These are phyloP conservation scores for Agrochola lota DNA, from an alignment of 2,888 invertebrate genomes.

Conservation along the genomic window DNA sequence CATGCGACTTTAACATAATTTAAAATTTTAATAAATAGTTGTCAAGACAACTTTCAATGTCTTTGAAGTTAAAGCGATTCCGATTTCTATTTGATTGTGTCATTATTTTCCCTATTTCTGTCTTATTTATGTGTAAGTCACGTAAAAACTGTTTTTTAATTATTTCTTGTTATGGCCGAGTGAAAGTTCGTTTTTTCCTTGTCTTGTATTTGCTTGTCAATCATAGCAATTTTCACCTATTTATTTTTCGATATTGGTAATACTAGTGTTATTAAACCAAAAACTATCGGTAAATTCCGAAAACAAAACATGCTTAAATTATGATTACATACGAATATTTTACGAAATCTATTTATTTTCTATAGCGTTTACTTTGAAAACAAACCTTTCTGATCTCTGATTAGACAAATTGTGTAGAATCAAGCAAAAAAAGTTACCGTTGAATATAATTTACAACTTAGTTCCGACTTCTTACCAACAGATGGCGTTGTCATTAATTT, in stretches of 20 bases:
- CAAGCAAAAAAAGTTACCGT: not conserved
- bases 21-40: not conserved
- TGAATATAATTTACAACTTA: constrained; percentile 20
- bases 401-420: not conserved
- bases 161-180: not conserved
- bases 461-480: constrained; percentile 46
- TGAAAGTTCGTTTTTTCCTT: constrained; percentile 12
- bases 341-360: not conserved
- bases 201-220: not conserved
- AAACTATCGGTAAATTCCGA: too few relatives aligned
- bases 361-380: not conserved
- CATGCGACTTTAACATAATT: not conserved
- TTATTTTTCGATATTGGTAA: not conserved
- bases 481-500: constrained; percentile 61
- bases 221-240: not conserved
- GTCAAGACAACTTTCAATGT: not conserved
- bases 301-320: not conserved
- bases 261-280: not conserved
- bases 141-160: constrained; percentile 5
- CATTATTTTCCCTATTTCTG: not conserved
- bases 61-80: not conserved
- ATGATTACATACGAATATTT: not conserved
- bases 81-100: not conserved
- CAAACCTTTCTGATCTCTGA: not conserved
- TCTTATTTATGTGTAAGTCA: constrained; percentile 1